Evolutionary conservation across 2,797 vertebrate species (phyloP).

Genomic region (Lemur catta): DNA sequence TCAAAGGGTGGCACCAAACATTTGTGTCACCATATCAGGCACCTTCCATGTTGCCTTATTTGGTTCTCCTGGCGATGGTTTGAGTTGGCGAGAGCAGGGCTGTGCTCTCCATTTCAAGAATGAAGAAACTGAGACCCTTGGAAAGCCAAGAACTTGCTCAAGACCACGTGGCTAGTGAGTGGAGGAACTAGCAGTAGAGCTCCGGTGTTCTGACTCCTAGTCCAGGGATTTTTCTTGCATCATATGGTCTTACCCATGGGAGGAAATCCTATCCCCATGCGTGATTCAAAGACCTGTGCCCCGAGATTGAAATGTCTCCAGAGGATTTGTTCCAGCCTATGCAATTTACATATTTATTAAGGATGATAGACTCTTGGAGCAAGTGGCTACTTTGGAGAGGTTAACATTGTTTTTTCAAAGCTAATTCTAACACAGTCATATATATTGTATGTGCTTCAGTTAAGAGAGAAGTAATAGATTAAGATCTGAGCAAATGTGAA

Average conservation of each 20-base stretch:
- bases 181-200: background rate
- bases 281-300: rapidly evolving
- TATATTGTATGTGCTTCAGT: rapidly evolving
- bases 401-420: rapidly evolving
- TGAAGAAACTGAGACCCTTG: background rate
- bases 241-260: background rate
- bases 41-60: background rate
- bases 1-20: rapidly evolving
- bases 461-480: background rate
- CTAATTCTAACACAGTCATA: background rate
- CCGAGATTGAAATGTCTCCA: background rate
- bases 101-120: background rate
- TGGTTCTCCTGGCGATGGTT: background rate
- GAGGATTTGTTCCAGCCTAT: rapidly evolving
- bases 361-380: background rate
- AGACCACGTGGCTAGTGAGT: rapidly evolving
- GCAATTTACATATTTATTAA: background rate
- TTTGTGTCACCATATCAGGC: rapidly evolving
- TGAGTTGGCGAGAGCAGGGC: background rate
- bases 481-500: background rate
- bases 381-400: background rate
- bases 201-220: background rate
- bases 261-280: rapidly evolving
- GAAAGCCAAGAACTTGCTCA: background rate
- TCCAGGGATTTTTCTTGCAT: background rate